Base-by-base conservation (phyloP, 1,140 invertebrate genomes). In the Argopecten irradians region DNA sequence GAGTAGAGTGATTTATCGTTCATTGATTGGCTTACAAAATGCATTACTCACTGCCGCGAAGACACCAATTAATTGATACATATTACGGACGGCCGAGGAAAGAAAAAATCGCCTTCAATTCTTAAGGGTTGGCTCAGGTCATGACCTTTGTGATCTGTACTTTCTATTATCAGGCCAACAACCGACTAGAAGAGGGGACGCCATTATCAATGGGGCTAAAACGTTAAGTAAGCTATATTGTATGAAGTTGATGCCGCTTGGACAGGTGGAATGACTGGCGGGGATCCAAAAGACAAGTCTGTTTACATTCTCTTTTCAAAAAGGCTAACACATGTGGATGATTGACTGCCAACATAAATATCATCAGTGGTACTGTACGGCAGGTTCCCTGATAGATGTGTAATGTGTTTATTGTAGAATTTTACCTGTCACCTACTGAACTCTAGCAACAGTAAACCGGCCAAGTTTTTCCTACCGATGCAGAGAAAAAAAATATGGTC, bases 51-150 rank as follows among this genome's bases (percentile, higher is more conserved):
- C 55, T 71, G n/a, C n/a, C 55, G 22, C 55, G 28, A 71, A 71
- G 55, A 71, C 55, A 71, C 55, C 55, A 71, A 71, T 71, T 71
- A 71, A 71, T 71, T 71, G 55, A 71, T 71, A 71, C 55, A n/a
- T 71, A 71, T 16, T 28, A 71, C 14, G 55, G 55, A 22, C n/a
- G 2, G 5, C 55, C 5, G 55, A 5, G n/a, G 5, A 28, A 16
- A 16, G 13, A 5, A 16, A 71, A 71, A 71, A 28, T n/a, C 55
- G 28, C 55, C n/a, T 71, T 71, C n/a, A 28, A n/a, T 71, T 71
- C 16, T 71, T n/a, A 71, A 8, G 11, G 55, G 55, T n/a, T 71
- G n/a, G 1, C 28, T 28, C 2, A n/a, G n/a, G 55, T 71, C 55
- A n/a, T 28, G 55, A 71, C 55, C 55, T 71, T 5, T 71, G 55